Evolutionary conservation across 2,797 vertebrate species (phyloP), one percentile per base, ranked within the genome.

Genomic region (Novumbra hubbsi): DNA sequence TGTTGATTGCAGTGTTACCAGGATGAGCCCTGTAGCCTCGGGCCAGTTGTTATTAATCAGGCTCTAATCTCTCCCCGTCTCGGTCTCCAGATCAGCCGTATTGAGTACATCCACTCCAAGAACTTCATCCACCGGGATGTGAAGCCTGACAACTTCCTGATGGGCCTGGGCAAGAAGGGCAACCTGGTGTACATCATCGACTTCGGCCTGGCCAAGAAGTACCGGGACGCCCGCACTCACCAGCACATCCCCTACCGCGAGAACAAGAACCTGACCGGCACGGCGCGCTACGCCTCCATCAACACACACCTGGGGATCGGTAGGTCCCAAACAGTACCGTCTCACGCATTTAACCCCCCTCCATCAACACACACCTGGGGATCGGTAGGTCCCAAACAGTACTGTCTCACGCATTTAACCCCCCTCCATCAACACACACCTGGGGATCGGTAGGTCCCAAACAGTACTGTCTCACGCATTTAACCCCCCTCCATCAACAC

Each of bases 181-280:
- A 98, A 98, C 89, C 92, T 98, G 73, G 96, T 98, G 69, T 98
- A 98, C 88, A 97, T 98, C 73, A 98, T 98, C 19, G 97, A 98
- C 88, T 98, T 98, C 65, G 97, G 97, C 66, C 90, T 98, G 84
- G 96, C 96, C 71, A 98, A 98, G 86, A 98, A 98, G 77, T 98
- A 98, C 68, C 92, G 96, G 12, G 97, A 98, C 0, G 96, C 96
- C 73, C 92, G 96, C 73, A 98, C 97, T 68, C 96, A 98, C 92
- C 97, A 98, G 91, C 97, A 98, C 90, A 98, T 98, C 83, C 97
- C 97, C 0, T 98, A 98, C 85, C 95, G 96, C 17, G 97, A 98
- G 90, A 98, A 98, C 87, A 98, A 98, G 88, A 98, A 98, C 86
- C 91, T 98, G 75, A 98, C 97, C 0, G 97, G 97, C 80, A 98